phyloP scores from a whole-genome alignment of 2,113 vertebrate species.

The Oryzias javanicus region DNA sequence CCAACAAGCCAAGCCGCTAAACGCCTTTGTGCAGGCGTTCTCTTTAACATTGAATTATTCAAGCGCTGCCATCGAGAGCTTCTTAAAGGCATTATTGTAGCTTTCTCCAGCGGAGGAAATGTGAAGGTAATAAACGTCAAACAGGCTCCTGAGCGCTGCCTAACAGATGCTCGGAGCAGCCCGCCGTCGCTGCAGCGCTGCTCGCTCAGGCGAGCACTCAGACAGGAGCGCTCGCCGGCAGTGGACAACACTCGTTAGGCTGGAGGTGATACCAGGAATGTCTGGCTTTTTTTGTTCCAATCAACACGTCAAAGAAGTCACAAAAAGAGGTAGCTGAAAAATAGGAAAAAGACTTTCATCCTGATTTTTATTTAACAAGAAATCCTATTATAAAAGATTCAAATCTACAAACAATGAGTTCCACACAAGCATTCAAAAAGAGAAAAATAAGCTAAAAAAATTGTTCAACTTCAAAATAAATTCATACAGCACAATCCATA shows the following conservation, averaged over 20 bases:
- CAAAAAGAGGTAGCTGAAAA: too few species aligned
- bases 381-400: constrained; percentile 28
- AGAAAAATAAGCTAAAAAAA: too few species aligned
- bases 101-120: constrained; percentile 77
- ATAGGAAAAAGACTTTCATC: too few species aligned
- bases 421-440: too few species aligned
- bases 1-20: constrained; percentile 74
- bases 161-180: constrained; percentile 84
- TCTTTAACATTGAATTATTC: constrained; percentile 82
- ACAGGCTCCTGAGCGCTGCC: constrained; percentile 69
- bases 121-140: constrained; percentile 77
- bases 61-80: constrained; percentile 72
- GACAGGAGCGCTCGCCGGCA: constrained; percentile 74
- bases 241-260: constrained; percentile 82
- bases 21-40: constrained; percentile 70
- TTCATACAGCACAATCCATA: too few species aligned
- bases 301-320: too few species aligned
- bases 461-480: too few species aligned
- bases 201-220: constrained; percentile 68
- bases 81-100: constrained; percentile 74
- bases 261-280: constrained; percentile 77
- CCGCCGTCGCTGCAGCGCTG: constrained; percentile 67
- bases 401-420: too few species aligned
- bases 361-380: constrained; percentile 62
- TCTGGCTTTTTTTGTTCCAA: constrained; percentile 64